Evolutionary conservation across 2,113 vertebrate genomes (phyloP).

Genomic region (Todiramphus chloris): DNA sequence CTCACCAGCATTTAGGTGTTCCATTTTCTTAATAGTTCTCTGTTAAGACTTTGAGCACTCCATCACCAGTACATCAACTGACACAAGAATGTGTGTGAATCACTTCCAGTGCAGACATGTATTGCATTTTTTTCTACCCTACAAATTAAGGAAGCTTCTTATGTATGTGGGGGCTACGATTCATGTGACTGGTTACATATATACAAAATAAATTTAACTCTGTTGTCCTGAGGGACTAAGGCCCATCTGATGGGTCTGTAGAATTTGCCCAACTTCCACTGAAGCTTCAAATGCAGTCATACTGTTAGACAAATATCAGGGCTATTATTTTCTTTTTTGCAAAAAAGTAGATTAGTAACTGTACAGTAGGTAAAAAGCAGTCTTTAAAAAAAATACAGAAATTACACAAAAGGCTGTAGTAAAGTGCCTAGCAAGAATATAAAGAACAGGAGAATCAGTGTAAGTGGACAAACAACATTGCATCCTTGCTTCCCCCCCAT

Average conservation of each 20-base stretch:
- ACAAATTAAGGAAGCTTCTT: neutral
- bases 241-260: neutral
- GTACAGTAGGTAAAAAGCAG: conserved; percentile 58
- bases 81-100: neutral
- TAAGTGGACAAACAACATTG: neutral
- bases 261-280: neutral
- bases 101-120: neutral
- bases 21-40: neutral
- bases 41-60: neutral
- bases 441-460: conserved; percentile 16
- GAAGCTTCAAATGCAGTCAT: neutral
- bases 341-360: conserved; percentile 48
- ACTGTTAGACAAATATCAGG: neutral
- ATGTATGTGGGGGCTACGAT: neutral
- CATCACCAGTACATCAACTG: neutral
- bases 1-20: neutral
- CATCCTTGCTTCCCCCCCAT: neutral
- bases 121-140: neutral
- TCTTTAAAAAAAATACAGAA: conserved; percentile 48
- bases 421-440: conserved; percentile 57
- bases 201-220: conserved; percentile 36
- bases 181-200: neutral
- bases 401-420: conserved; percentile 34
- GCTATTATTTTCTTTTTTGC: conserved; percentile 5
- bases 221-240: neutral